Conservation (phyloP, 2,797 vertebrate species). For the Argyrosomus regius region DNA sequence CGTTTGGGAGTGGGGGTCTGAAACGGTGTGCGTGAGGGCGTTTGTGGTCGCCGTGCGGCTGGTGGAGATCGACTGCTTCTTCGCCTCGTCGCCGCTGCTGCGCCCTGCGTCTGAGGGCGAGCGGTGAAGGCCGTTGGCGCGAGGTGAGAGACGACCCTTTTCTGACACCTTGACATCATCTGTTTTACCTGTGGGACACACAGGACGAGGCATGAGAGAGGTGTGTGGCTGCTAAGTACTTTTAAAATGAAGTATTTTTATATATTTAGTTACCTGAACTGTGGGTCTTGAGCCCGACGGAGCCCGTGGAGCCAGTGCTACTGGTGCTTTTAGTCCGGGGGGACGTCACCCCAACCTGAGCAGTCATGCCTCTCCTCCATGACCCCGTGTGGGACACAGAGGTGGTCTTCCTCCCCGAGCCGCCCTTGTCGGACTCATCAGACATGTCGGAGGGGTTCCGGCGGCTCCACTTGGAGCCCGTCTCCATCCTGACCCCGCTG, state of each 20-base stretch:
- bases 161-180: slow-evolving; percentile 98
- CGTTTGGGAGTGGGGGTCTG: slow-evolving; percentile 69
- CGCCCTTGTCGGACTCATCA: slow-evolving; percentile 95
- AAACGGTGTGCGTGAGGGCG: slow-evolving; percentile 60
- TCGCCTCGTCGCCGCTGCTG: slow-evolving; percentile 94
- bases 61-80: slow-evolving; percentile 82
- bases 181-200: slow-evolving; percentile 89
- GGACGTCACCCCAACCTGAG: slow-evolving; percentile 95
- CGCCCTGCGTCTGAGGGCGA: slow-evolving; percentile 94
- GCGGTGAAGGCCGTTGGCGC: slow-evolving; percentile 90
- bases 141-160: slow-evolving; percentile 93
- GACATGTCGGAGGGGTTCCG: slow-evolving; percentile 94
- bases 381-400: slow-evolving; percentile 94
- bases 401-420: slow-evolving; percentile 89
- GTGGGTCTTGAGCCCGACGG: slow-evolving; percentile 87
- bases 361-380: slow-evolving; percentile 95
- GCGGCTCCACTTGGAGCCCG: slow-evolving; percentile 89
- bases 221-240: neutral
- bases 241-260: neutral
- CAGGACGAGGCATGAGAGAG: neutral
- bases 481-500: slow-evolving; percentile 92
- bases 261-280: slow-evolving; percentile 87
- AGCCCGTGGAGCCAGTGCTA: slow-evolving; percentile 77
- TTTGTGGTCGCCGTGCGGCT: slow-evolving; percentile 47
- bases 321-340: slow-evolving; percentile 90